Evolutionary conservation across 2,113 vertebrate species (phyloP), one percentile per base, ranked within the genome.

Genomic region (Mungos mungo): DNA sequence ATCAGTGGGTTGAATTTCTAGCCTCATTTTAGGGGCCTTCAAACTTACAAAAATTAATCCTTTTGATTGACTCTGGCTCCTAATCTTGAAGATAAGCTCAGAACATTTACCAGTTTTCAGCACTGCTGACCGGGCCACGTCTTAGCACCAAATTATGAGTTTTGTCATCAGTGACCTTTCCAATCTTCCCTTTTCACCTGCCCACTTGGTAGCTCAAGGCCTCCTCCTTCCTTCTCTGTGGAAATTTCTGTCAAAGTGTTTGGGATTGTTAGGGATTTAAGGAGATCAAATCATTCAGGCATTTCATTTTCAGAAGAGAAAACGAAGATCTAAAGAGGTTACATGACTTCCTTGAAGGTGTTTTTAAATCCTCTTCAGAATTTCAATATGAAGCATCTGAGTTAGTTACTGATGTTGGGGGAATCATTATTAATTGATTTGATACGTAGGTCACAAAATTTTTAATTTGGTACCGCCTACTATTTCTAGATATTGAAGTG

Each of bases 61-160:
- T 94, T 98, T 98, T 97, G 95, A 97, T 94, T 97, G 93, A 98
- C 94, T 98, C 94, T 82, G 84, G 96, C 80, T 90, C 95, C 84
- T 97, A 97, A 98, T 98, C 97, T 97, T 94, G 71, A 97, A 96
- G 97, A 98, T 98, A 98, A 97, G 84, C 94, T 98, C 93, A 92
- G 93, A 97, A 97, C 95, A 96, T 65, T 98, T 96, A 84, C 98
- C 92, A 84, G 96, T 98, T 96, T 90, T 96, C 93, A 95, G 96
- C 33, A 92, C 57, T 85, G 88, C 88, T 96, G 96, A 96, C 95
- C 76, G 97, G 96, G 94, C 88, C 76, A 85, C 66, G n/a, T 79
- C 84, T 97, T 77, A 94, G 88, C 90, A 93, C 97, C 96, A 96
- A 98, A 96, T 97, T 98, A 97, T 87, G 83, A 97, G 88, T 97